phyloP scores from a whole-genome alignment of 2,888 invertebrate species.

The Hyposoter dolosus region DNA sequence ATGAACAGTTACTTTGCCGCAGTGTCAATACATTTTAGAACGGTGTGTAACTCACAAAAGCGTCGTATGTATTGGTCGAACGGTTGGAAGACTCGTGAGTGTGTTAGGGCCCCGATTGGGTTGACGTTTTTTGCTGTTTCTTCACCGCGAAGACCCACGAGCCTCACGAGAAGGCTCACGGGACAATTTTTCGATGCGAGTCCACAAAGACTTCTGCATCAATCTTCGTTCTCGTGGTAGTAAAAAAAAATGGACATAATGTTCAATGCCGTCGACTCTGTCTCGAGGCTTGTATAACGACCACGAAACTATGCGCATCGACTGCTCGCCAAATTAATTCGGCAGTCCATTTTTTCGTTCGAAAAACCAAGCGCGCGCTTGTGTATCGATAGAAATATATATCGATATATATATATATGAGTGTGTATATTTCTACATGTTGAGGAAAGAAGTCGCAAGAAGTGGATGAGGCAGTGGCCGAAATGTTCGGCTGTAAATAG shows the following conservation, averaged over 20 bases:
- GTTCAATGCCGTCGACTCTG: slow-evolving; percentile 72
- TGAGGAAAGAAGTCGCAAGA: slow-evolving; percentile 38
- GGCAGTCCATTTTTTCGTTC: slow-evolving; percentile 70
- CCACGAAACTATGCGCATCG: slow-evolving; percentile 70
- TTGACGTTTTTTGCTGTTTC: slow-evolving; percentile 31
- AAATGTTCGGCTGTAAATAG: slow-evolving; percentile 71
- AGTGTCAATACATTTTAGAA: background rate
- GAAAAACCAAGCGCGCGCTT: slow-evolving; percentile 34
- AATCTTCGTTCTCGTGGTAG: slow-evolving; percentile 72
- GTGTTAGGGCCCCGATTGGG: slow-evolving; percentile 1
- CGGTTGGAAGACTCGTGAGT: background rate
- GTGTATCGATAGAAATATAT: slow-evolving; percentile 29
- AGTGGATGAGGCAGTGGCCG: slow-evolving; percentile 54
- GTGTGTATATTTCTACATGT: slow-evolving; percentile 18
- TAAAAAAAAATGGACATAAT: slow-evolving; percentile 73
- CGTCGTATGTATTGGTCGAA: background rate
- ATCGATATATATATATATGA: background rate
- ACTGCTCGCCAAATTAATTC: slow-evolving; percentile 73
- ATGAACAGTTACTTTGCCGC: background rate
- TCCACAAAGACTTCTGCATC: slow-evolving; percentile 73
- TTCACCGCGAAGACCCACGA: slow-evolving; percentile 33
- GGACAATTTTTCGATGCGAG: slow-evolving; percentile 71
- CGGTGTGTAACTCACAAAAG: background rate
- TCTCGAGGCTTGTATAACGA: slow-evolving; percentile 69
- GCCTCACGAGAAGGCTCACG: slow-evolving; percentile 57